Evolutionary conservation across 2,888 invertebrate genomes (phyloP).

Genomic region (Acheta domesticus): DNA sequence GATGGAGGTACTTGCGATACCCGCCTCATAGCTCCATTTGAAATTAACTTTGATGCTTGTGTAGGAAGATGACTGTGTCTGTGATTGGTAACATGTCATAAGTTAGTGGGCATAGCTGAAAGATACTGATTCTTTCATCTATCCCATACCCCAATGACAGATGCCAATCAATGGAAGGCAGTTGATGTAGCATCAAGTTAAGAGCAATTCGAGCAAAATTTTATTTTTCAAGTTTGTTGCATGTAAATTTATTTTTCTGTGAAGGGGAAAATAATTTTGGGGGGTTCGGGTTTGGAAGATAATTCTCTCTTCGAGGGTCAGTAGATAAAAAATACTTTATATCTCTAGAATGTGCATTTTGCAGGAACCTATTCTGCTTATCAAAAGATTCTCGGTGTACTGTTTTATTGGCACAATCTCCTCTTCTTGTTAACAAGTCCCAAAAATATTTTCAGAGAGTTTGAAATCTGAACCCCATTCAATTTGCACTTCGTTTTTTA

Average conservation of each 20-base stretch:
- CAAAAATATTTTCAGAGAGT: background rate
- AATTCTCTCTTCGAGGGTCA: conserved; percentile 27
- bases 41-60: conserved; percentile 30
- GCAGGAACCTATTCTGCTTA: conserved; percentile 42
- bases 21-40: conserved; percentile 29
- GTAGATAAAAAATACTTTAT: conserved; percentile 22
- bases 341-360: conserved; percentile 44
- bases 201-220: conserved; percentile 31
- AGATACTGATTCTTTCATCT: background rate
- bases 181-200: conserved; percentile 32
- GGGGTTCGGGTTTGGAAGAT: conserved; percentile 23
- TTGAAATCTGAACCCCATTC: conserved; percentile 6
- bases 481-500: background rate
- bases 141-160: background rate
- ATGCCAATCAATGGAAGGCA: background rate
- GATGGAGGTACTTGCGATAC: conserved; percentile 82
- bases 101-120: background rate
- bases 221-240: conserved; percentile 34
- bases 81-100: background rate
- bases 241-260: conserved; percentile 30
- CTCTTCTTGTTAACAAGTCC: conserved; percentile 11
- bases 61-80: background rate
- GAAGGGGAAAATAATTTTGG: conserved; percentile 20
- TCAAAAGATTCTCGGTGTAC: conserved; percentile 29
- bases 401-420: conserved; percentile 28